Evolutionary conservation across 1,140 invertebrate species (phyloP), one percentile per base, ranked within the genome.

Genomic region (Brachionus angularis): DNA sequence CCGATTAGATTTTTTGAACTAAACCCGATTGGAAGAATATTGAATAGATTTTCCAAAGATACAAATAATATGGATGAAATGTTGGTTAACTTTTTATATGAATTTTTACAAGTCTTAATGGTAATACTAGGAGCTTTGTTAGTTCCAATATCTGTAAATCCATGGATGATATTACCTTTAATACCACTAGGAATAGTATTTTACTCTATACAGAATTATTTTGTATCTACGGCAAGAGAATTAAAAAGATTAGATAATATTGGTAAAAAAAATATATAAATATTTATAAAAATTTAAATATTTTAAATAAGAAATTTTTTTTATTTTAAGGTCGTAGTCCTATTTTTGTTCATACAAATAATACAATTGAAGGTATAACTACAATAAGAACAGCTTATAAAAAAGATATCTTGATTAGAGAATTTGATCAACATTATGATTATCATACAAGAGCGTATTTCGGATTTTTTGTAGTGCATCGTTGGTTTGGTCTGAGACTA

Each of bases 31-130:
- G 53, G 70, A 39, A 83, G 89, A 4, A 89, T 92, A 61, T 80
- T 93, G 8, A 93, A 91, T 77, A 83, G 89, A 70, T 91, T 91
- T 80, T 89, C 89, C 0, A 90, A 90, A 80, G 91, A 94, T 77
- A 86, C 91, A 79, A 90, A 89, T 12, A 86, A 87, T 23, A 86
- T 93, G 21, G 92, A 94, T 79, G 90, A 46, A 82, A 84, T 61
- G 84, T 86, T 83, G 7, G 79, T 81, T 8, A 75, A 79, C 8
- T 79, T 76, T 1, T 84, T 89, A 47, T 83, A 91, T 67, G 91
- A 95, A 77, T 87, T 89, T 58, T 83, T 90, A 10, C 7, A 52
- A 31, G 36, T 44, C 4, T 34, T 53, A 16, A 34, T 61, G 34
- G 46, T 55, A 12, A 27, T 72, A 2, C 12, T 72, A n/a, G 70